Evolutionary conservation across 2,888 invertebrate genomes (phyloP).

Genomic region (Andrena camellia): DNA sequence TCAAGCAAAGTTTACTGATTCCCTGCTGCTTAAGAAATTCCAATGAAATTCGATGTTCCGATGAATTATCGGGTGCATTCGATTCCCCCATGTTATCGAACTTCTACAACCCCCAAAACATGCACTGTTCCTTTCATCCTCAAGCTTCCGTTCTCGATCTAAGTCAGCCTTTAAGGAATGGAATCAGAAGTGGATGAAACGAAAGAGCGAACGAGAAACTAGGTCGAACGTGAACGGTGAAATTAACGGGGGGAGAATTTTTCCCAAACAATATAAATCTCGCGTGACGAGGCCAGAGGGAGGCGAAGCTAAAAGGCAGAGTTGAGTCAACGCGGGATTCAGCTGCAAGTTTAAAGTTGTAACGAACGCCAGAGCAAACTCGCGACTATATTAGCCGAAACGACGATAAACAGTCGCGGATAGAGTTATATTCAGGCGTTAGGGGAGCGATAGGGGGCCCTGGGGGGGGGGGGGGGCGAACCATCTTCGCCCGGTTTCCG

Average conservation of each 20-base stretch:
- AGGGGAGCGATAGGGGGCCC: not conserved
- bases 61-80: no score
- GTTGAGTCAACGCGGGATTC: not conserved
- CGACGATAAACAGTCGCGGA: slow-evolving; percentile 57
- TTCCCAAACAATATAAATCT: not conserved
- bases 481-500: slow-evolving; percentile 39
- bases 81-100: no score
- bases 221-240: not conserved
- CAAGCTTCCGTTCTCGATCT: no score
- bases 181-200: no score
- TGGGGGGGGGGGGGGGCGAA: not conserved
- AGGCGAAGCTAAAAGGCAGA: not conserved
- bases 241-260: not conserved
- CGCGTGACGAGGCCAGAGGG: not conserved
- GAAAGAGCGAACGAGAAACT: no score
- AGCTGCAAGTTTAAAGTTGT: not conserved
- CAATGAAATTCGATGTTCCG: no score
- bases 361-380: slow-evolving; percentile 14
- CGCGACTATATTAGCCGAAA: slow-evolving; percentile 35
- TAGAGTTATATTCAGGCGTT: slow-evolving; percentile 34
- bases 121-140: no score
- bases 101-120: no score
- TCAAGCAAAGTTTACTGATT: no score
- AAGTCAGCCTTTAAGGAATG: no score
- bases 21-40: no score